Conservation (phyloP, 2,113 vertebrate genomes). For the Hiodon tergisus region DNA sequence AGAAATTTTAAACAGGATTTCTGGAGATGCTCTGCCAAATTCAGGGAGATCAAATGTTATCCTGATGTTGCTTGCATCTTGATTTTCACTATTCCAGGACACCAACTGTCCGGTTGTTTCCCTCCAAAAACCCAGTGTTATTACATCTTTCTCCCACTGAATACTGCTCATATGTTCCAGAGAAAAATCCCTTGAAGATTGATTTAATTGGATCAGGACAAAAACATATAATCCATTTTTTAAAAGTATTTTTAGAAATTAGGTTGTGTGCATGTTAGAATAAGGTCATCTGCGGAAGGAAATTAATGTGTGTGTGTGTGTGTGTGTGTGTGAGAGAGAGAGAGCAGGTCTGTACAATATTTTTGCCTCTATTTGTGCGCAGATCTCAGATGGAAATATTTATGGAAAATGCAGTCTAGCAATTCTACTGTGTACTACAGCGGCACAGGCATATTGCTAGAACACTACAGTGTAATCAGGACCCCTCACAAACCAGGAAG, state of each 20-base stretch:
- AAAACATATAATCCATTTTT: slow-evolving; percentile 25
- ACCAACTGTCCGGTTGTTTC: neutral
- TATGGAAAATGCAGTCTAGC: neutral
- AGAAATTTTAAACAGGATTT: no score
- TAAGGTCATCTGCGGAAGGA: neutral
- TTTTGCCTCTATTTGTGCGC: neutral
- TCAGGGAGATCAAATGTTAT: neutral
- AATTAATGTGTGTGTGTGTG: neutral
- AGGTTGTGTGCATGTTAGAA: slow-evolving; percentile 9
- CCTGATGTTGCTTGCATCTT: neutral
- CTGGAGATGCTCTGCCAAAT: neutral
- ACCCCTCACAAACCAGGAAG: neutral
- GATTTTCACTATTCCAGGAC: neutral
- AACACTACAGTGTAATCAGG: neutral
- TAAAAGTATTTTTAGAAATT: slow-evolving; percentile 36
- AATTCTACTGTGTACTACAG: neutral
- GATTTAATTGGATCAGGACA: slow-evolving; percentile 20
- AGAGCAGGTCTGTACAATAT: neutral
- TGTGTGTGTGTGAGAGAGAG: neutral
- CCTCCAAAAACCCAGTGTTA: slow-evolving; percentile 11
- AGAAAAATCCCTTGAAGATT: slow-evolving; percentile 11
- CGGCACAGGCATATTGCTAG: neutral
- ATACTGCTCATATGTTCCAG: slow-evolving; percentile 19
- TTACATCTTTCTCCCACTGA: slow-evolving; percentile 24
- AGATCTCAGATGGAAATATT: neutral